phyloP scores from a whole-genome alignment of 1,140 invertebrate species.

The Drosophila cardini region DNA sequence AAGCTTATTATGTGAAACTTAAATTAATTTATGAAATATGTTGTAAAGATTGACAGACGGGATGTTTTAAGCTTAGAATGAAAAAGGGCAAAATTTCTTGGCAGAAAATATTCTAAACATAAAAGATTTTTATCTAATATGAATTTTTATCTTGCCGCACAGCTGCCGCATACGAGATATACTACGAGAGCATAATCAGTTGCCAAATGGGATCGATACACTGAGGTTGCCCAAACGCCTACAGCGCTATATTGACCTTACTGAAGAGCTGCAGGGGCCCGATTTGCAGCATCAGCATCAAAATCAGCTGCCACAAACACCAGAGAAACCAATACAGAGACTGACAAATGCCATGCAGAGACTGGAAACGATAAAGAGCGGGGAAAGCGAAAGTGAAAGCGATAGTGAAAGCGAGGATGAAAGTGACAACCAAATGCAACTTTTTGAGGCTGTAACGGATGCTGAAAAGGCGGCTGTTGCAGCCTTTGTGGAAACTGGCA shows the following conservation, averaged over 20 bases:
- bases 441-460: conserved; percentile 67
- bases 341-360: conserved; percentile 39
- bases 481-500: conserved; percentile 60
- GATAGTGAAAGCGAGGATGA: conserved; percentile 62
- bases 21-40: conserved; percentile 78
- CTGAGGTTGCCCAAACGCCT: conserved; percentile 88
- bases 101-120: background rate
- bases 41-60: conserved; percentile 61
- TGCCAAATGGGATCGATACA: conserved; percentile 89
- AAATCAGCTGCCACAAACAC: conserved; percentile 7
- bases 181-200: conserved; percentile 88
- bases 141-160: conserved; percentile 1
- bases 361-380: conserved; percentile 67
- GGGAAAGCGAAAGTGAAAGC: conserved; percentile 32
- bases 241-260: conserved; percentile 90
- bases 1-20: conserved; percentile 74
- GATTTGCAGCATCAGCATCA: conserved; percentile 21
- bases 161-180: conserved; percentile 88
- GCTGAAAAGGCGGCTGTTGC: conserved; percentile 69
- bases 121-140: background rate
- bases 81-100: background rate
- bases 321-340: conserved; percentile 18
- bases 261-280: conserved; percentile 86
- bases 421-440: conserved; percentile 64
- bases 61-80: background rate